Conservation (phyloP, 2,797 vertebrate genomes). For the Caiman crocodilus region DNA sequence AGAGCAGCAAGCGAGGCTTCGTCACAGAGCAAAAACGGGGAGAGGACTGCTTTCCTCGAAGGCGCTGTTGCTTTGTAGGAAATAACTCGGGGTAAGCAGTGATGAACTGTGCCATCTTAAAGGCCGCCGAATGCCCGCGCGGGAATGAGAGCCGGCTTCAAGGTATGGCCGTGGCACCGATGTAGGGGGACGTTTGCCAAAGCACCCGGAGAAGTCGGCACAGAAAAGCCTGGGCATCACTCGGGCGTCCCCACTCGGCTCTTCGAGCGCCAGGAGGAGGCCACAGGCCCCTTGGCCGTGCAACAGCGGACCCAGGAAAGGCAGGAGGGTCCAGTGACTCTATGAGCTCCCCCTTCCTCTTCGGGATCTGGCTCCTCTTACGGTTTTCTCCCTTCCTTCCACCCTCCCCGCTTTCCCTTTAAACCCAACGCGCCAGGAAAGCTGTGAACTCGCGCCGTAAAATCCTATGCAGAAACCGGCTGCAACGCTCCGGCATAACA, state of each 20-base stretch:
- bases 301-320: too few species aligned
- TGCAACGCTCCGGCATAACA: background rate
- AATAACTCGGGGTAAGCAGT: background rate
- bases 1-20: background rate
- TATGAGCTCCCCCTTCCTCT: background rate
- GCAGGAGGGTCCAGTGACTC: too few species aligned
- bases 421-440: background rate
- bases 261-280: too few species aligned
- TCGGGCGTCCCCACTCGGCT: too few species aligned
- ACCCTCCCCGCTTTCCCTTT: background rate
- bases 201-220: too few species aligned
- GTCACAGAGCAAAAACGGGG: background rate
- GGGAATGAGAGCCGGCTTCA: background rate
- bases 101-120: rapidly evolving
- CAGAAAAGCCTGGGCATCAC: too few species aligned
- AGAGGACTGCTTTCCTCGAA: too few species aligned
- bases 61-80: slow-evolving; percentile 11
- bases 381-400: background rate
- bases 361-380: background rate
- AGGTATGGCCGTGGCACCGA: too few species aligned
- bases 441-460: background rate
- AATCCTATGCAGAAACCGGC: background rate
- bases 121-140: background rate
- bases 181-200: too few species aligned
- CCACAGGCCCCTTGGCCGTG: too few species aligned